These are phyloP conservation scores for Ligdia adustata DNA, from an alignment of 2,888 invertebrate genomes.

Conservation along the genomic window DNA sequence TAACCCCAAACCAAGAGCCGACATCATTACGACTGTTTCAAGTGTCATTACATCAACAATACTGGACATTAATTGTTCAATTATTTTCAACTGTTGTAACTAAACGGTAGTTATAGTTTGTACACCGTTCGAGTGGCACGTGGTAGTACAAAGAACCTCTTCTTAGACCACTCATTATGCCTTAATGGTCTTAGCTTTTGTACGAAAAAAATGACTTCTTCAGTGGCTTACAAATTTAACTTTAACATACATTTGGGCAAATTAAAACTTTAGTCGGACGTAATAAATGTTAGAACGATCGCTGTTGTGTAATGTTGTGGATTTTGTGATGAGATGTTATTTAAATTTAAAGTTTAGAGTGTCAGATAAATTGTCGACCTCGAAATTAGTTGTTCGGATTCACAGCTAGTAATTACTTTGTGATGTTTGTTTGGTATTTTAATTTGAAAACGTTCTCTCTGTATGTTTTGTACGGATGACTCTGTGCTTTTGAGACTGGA, in stretches of 20 bases:
- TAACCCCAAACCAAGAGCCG: conserved; percentile 47
- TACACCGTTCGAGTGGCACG: conserved; percentile 69
- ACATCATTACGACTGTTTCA: conserved; percentile 73
- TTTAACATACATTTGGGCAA: conserved; percentile 19
- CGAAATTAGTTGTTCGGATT: conserved; percentile 74
- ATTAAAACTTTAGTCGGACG: conserved; percentile 34
- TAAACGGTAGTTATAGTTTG: conserved; percentile 74
- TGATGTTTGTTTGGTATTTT: conserved; percentile 55
- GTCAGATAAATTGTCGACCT: conserved; percentile 79
- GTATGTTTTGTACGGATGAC: conserved; percentile 45
- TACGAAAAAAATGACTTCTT: conserved; percentile 70
- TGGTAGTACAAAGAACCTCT: conserved; percentile 76
- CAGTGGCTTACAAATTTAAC: conserved; percentile 49
- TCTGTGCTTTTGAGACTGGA: conserved; percentile 43
- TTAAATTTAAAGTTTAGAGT: conserved; percentile 62
- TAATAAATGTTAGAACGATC: conserved; percentile 28
- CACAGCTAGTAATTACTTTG: conserved; percentile 71
- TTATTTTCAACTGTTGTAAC: conserved; percentile 77
- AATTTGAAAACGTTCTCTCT: conserved; percentile 56
- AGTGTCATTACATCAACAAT: conserved; percentile 64
- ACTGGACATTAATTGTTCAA: conserved; percentile 78
- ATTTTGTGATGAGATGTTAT: conserved; percentile 24
- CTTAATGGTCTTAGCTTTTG: conserved; percentile 76
- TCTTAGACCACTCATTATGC: conserved; percentile 79
- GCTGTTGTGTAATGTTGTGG: conserved; percentile 6